Base-by-base conservation (phyloP, 2,888 invertebrate genomes). In the Heliconius charithonia region DNA sequence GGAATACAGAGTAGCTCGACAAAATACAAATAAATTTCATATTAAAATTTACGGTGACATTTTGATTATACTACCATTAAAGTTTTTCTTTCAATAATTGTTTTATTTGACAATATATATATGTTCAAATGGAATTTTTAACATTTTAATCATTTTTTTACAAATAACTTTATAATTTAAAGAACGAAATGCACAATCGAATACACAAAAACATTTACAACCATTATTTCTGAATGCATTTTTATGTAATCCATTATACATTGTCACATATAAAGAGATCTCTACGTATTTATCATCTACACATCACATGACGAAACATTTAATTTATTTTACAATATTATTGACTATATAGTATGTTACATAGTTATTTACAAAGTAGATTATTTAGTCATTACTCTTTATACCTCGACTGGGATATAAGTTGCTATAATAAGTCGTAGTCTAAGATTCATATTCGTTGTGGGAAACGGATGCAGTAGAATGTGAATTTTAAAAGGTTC, bases 291-390 rank as follows among this genome's bases (percentile, higher is more conserved):
- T 83, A 91, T 93, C 92, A 91, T 84, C 87, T 91, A 92, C 91
- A 91, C 92, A 92, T 91, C 83, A 88, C 86, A 88, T 89, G 88
- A 91, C 88, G 87, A 87, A 89, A 92, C 91, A 89, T 90, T 85
- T 89, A 82, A 70, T 76, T 76, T 85, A 85, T 81, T 66, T 75
- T 66, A 67, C 56, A 78, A 62, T 75, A 66, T 45, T 77, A 63
- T 32, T 59, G 29, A 71, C 29, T 59, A 71, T 72, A 72, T 12
- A 74, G 29, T 76, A 74, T 74, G 66, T 76, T 76, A 80, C 76
- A 80, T 78, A 78, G 63, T 81, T 81, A 81, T 81, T 78, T 81
- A 81, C 81, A 80, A 56, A 66, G 29, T 63, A 27, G 25, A 75
- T 75, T 51, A n/a, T 19, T 73, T 75, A 62, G 22, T 51, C 63